Conservation (phyloP, 2,113 vertebrate genomes). For the Oreochromis niloticus region DNA sequence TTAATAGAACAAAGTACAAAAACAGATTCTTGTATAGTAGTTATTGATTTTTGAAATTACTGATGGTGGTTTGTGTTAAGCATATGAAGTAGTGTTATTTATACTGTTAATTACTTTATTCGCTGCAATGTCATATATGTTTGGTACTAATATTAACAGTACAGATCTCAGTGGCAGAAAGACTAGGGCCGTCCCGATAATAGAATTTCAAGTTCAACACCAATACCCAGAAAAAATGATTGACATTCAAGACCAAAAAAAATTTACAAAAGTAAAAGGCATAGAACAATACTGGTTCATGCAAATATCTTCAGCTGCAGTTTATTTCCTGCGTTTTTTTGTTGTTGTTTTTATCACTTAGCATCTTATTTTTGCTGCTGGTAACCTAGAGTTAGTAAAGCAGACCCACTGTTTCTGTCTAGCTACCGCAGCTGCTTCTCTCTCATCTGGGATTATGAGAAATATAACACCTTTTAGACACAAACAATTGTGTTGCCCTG, state of each 20-base stretch:
- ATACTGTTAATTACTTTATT: background rate
- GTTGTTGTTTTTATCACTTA: background rate
- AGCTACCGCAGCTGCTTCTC: background rate
- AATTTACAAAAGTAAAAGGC: background rate
- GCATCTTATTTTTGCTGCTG: background rate
- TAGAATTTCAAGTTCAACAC: background rate
- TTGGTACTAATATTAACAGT: background rate
- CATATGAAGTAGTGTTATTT: background rate
- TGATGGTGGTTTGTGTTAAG: background rate
- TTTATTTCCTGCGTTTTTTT: background rate
- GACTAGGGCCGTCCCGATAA: background rate
- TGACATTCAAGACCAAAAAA: background rate
- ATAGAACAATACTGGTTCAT: background rate
- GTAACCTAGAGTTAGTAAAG: rapidly evolving
- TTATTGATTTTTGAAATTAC: background rate
- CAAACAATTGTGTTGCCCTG: background rate
- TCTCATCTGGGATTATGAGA: rapidly evolving
- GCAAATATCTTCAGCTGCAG: background rate
- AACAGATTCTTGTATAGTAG: background rate
- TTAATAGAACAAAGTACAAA: background rate
- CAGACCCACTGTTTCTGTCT: background rate
- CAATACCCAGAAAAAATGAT: background rate
- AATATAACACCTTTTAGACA: background rate
- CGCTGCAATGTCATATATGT: background rate
- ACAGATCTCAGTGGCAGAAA: background rate